Conservation (phyloP, 2,888 invertebrate genomes). For the Exephanes ischioxanthus region DNA sequence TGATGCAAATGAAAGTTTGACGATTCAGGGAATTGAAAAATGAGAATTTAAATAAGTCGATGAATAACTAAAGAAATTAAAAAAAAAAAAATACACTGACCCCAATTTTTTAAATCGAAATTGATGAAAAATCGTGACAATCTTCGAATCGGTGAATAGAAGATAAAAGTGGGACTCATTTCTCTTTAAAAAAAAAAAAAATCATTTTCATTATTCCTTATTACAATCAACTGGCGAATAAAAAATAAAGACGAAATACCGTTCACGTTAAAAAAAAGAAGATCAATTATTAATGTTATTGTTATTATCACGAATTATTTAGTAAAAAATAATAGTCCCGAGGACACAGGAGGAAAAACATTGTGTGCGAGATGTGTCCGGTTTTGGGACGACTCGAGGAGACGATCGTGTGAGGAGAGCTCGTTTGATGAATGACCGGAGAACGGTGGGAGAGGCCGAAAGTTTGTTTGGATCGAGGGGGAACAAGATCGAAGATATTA, state of each 20-base stretch:
- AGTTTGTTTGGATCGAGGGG: background rate
- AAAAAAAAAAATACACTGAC: background rate
- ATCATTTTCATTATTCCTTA: too few species aligned
- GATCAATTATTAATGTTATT: background rate
- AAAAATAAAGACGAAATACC: too few species aligned
- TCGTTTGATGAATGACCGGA: conserved; percentile 33
- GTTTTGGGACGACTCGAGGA: background rate
- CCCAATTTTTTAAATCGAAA: too few species aligned
- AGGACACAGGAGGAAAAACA: background rate
- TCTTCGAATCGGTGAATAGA: background rate
- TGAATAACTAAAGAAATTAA: background rate
- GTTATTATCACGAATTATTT: background rate
- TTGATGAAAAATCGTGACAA: background rate
- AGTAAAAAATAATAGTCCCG: background rate
- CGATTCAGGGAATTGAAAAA: conserved; percentile 3
- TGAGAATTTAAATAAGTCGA: background rate
- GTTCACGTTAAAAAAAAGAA: background rate
- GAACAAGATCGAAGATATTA: conserved; percentile 17
- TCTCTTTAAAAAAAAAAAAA: too few species aligned
- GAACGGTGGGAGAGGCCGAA: background rate
- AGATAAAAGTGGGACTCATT: background rate
- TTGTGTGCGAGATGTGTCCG: background rate
- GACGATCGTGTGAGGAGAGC: background rate
- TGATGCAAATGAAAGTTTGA: conserved; percentile 15
- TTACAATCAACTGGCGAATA: too few species aligned